Conservation (phyloP, 1,140 invertebrate species). For the Meteorus sp. region DNA sequence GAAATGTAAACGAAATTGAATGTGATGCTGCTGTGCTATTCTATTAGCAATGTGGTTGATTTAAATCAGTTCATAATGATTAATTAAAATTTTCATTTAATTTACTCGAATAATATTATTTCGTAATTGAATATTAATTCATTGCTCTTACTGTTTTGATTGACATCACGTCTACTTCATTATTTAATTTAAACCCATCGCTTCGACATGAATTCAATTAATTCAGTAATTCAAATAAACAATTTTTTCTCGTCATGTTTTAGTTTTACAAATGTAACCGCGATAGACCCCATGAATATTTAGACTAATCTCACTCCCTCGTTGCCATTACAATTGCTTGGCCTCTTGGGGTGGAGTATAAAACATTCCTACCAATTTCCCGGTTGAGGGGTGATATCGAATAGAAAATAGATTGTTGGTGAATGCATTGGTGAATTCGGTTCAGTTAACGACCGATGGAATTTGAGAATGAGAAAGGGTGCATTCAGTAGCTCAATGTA, state of each 20-base stretch:
- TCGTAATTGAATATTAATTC: no score
- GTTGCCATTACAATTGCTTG: no score
- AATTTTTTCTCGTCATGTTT: background rate
- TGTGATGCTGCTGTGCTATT: no score
- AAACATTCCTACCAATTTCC: slow-evolving; percentile 19
- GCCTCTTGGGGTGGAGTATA: no score
- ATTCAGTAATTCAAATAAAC: background rate
- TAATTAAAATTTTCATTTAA: no score
- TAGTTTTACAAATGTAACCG: background rate
- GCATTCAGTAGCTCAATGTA: background rate
- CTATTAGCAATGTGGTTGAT: no score
- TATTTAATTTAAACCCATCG: no score
- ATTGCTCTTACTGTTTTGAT: no score
- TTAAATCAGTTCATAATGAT: no score
- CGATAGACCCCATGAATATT: background rate
- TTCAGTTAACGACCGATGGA: slow-evolving; percentile 12
- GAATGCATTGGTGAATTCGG: slow-evolving; percentile 2
- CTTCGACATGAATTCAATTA: background rate
- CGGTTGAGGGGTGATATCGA: slow-evolving; percentile 10
- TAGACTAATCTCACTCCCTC: slow-evolving; percentile 7
- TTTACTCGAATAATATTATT: no score
- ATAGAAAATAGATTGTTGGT: slow-evolving; percentile 20
- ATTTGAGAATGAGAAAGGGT: slow-evolving; percentile 11
- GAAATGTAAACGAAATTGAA: no score
- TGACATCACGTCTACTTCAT: no score